Evolutionary conservation across 2,113 vertebrate species (phyloP).

Genomic region (Ahaetulla prasina): DNA sequence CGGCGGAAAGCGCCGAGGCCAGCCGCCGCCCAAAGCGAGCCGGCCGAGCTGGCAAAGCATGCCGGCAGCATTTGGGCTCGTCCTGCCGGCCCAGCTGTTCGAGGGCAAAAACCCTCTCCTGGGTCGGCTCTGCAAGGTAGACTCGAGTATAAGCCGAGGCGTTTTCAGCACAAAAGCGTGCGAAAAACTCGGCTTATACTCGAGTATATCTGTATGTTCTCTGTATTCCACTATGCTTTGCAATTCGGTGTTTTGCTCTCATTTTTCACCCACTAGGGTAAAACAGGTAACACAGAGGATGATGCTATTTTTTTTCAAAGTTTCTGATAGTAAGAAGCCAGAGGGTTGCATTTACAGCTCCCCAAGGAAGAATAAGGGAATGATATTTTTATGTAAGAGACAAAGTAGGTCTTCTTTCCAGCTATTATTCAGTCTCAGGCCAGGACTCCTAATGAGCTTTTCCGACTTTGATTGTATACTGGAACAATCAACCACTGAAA

Average conservation of each 20-base stretch:
- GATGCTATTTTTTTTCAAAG: background rate
- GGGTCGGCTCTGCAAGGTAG: no score
- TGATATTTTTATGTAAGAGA: background rate
- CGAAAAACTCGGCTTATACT: no score
- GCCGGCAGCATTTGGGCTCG: no score
- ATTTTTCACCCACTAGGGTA: background rate
- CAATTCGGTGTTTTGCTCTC: background rate
- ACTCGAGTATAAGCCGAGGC: no score
- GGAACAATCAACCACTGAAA: background rate
- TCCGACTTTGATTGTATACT: background rate
- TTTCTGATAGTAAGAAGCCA: background rate
- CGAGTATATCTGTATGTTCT: no score
- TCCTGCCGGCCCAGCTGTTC: no score
- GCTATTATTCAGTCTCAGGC: background rate
- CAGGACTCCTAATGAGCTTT: background rate
- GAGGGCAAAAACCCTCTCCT: no score
- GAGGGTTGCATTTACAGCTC: background rate
- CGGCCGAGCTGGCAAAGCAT: no score
- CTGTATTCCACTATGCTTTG: background rate
- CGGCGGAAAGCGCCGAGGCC: no score
- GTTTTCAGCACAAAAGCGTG: no score
- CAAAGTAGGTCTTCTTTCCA: background rate
- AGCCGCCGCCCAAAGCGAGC: no score
- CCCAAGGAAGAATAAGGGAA: background rate
- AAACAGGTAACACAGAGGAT: background rate